Evolutionary conservation across 2,888 invertebrate genomes (phyloP), one percentile per base, ranked within the genome.

Genomic region (Eucera pruinosa): DNA sequence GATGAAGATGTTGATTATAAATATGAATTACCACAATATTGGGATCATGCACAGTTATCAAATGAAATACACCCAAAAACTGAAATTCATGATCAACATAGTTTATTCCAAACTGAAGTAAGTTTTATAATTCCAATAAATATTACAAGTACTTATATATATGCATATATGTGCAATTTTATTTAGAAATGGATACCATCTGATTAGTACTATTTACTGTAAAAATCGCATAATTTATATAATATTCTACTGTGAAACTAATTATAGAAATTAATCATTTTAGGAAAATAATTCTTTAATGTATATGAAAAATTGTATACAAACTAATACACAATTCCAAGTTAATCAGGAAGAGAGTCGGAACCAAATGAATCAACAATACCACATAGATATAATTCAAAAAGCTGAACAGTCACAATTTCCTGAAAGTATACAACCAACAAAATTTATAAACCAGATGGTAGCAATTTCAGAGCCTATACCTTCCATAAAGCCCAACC

Each of bases 21-120:
- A 81, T 91, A 91, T 72, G 90, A 91, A 65, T 77, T 91, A 77
- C 90, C 92, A 78, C 89, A 91, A 70, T 91, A 91, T 82, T 92
- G 92, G 91, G 88, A 86, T 81, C 90, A 91, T 80, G 80, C 89
- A 33, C 91, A 91, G 68, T 78, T 90, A 68, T 88, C 89, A n/a
- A 89, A 88, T 64, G 89, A 90, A 80, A 81, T 88, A 57, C 80
- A 87, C 30, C 76, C 87, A 33, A 91, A 91, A 79, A 87, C 81
- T 77, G 90, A 91, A 62, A 83, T 83, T 43, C 78, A 86, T 33
- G 78, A 82, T 50, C 88, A 89, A 58, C 90, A 88, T 43, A 85
- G 84, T 70, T 74, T 88, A 48, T 72, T 87, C 69, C 88, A 88
- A 66, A 66, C 85, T 65, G 85, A 86, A 74, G 90, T 90, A 52